Conservation (phyloP, 2,888 invertebrate species). For the Priocnemis perturbator region DNA sequence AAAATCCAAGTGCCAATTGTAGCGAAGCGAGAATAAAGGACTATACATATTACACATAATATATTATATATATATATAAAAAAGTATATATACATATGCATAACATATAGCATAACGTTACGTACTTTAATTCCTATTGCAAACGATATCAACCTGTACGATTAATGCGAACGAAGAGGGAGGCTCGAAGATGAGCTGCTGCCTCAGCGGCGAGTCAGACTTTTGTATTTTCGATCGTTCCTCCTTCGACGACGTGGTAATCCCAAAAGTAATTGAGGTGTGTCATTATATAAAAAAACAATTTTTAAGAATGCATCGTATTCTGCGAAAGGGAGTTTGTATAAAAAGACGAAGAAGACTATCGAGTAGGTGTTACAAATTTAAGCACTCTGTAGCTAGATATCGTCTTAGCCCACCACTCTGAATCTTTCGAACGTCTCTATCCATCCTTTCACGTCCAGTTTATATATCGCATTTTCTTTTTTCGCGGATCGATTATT, state of each 20-base stretch:
- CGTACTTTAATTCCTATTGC: slow-evolving; percentile 46
- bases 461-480: neutral
- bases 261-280: slow-evolving; percentile 20
- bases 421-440: slow-evolving; percentile 9
- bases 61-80: slow-evolving; percentile 10
- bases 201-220: neutral
- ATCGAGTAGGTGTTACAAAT: slow-evolving; percentile 24
- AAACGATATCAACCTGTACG: slow-evolving; percentile 28
- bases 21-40: slow-evolving; percentile 61
- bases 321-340: slow-evolving; percentile 14
- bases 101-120: slow-evolving; percentile 44
- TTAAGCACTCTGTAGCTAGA: slow-evolving; percentile 21
- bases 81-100: slow-evolving; percentile 17
- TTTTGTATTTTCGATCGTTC: neutral
- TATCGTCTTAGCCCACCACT: slow-evolving; percentile 22
- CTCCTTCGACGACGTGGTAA: slow-evolving; percentile 8
- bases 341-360: slow-evolving; percentile 1
- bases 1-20: slow-evolving; percentile 68
- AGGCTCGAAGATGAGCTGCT: neutral
- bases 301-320: slow-evolving; percentile 24
- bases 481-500: neutral
- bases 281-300: slow-evolving; percentile 20
- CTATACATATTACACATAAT: slow-evolving; percentile 47
- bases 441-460: slow-evolving; percentile 13
- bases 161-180: slow-evolving; percentile 15